Conservation (phyloP, 2,797 vertebrate species). For the Neosilurus hyrtlii region DNA sequence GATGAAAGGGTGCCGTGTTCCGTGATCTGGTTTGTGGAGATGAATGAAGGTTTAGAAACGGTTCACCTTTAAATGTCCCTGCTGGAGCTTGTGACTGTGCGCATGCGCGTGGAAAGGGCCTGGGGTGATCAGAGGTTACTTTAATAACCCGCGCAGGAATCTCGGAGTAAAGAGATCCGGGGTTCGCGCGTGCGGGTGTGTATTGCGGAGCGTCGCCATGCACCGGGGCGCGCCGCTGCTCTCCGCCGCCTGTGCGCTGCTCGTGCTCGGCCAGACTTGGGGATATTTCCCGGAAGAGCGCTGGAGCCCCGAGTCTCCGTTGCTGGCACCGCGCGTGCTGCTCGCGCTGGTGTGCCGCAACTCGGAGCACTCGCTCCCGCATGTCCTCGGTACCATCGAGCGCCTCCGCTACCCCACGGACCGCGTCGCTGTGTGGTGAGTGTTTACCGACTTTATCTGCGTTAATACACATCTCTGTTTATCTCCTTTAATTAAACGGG, state of each 20-base stretch:
- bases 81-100: neutral
- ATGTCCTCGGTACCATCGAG: slow-evolving; percentile 71
- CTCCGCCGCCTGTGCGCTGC: slow-evolving; percentile 59
- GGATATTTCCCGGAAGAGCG: slow-evolving; percentile 75
- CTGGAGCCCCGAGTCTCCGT: slow-evolving; percentile 72
- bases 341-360: slow-evolving; percentile 74
- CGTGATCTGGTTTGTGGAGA: neutral
- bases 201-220: slow-evolving; percentile 59
- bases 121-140: neutral
- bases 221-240: slow-evolving; percentile 57
- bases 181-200: slow-evolving; percentile 19
- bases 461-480: too few species aligned
- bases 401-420: slow-evolving; percentile 72
- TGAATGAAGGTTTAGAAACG: neutral
- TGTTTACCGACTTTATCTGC: neutral
- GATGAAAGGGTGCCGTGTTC: neutral
- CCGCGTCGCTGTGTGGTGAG: slow-evolving; percentile 74
- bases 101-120: neutral
- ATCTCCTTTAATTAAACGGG: neutral
- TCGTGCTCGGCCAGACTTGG: slow-evolving; percentile 59
- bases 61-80: neutral
- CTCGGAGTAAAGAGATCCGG: neutral
- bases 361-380: slow-evolving; percentile 71
- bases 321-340: slow-evolving; percentile 69
- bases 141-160: neutral